Base-by-base conservation (phyloP, 2,113 vertebrate genomes). In the Brachyistius frenatus region DNA sequence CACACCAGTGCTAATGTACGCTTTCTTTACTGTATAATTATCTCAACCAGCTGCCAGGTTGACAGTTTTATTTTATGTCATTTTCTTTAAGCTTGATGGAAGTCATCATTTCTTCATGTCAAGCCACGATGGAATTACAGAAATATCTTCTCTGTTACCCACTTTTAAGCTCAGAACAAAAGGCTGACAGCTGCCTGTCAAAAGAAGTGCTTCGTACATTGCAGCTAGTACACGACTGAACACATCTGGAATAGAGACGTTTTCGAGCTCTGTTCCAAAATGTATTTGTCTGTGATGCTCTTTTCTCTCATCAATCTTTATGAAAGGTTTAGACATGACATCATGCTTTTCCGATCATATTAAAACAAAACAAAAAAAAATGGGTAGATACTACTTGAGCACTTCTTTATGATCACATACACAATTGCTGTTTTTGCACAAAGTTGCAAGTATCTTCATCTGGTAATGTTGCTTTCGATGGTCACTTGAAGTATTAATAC, bases 101-200 rank as follows among this genome's bases (percentile, higher is more conserved):
- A 66, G 58, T 6, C 30, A 58, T 30, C 7, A 53, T 15, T 69
- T 56, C 31, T 49, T 52, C 46, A 15, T 6, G 11, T 57, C 39
- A 44, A 13, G 53, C 39, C 3, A 66, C 47, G 31, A 23, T 66
- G 33, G 16, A 66, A 62, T 54, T 60, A 55, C 46, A 60, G 14
- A 46, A 55, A 62, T 8, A 69, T 3, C 7, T 67, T 37, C 14
- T 69, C 10, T 2, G 5, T 63, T 55, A 31, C 50, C 10, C 2
- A 36, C 23, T 55, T 63, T 52, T 35, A 33, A 37, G 65, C 52
- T 16, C 65, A 57, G 56, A 74, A 31, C 60, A 49, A 80, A 33
- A 32, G 10, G 32, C 44, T 68, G 66, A 63, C 71, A 64, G 57
- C 66, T 63, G 71, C 37, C 80, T 72, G 47, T 76, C 62, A 72